A percentile compares a stretch with the other conserved stretches of the same genome.
These are phyloP conservation scores for Volucella bombylans DNA, from an alignment of 2,888 invertebrate genomes.

Conservation along the genomic window DNA sequence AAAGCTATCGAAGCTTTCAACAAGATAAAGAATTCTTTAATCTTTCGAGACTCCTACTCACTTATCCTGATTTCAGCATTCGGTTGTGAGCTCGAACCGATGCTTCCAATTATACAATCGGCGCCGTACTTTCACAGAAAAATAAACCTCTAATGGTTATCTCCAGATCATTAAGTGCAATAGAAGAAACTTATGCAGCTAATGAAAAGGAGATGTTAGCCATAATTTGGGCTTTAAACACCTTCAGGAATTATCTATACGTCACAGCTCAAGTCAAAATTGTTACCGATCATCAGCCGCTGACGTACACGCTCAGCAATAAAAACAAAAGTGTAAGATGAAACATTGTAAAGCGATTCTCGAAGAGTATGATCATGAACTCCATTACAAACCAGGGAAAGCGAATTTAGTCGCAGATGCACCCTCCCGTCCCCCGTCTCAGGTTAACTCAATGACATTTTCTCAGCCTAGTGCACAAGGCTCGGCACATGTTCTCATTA, in stretches of 20 bases:
- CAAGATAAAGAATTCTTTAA: too few species aligned
- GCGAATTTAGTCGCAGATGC: too few species aligned
- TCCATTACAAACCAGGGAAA: not conserved
- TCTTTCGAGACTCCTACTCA: slow-evolving; percentile 7
- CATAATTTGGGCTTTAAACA: slow-evolving; percentile 1
- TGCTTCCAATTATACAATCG: slow-evolving; percentile 45
- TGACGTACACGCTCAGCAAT: too few species aligned
- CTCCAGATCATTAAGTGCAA: slow-evolving; percentile 12
- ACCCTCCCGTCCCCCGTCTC: too few species aligned
- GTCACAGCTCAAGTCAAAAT: not conserved
- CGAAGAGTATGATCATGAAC: too few species aligned
- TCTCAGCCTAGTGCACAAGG: too few species aligned
- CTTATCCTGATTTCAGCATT: slow-evolving; percentile 12
- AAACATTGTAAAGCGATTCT: too few species aligned
- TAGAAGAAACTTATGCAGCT: slow-evolving; percentile 25
- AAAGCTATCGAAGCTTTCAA: not conserved
- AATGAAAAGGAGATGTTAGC: slow-evolving; percentile 40
- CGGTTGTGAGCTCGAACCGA: slow-evolving; percentile 47
- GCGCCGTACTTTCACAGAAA: slow-evolving; percentile 31
- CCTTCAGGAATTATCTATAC: slow-evolving; percentile 1
- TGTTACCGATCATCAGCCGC: too few species aligned
- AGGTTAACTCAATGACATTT: too few species aligned
- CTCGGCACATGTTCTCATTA: too few species aligned
- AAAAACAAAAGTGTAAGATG: too few species aligned
- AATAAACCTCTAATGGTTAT: slow-evolving; percentile 49